A percentile compares a stretch with the other conserved stretches of the same genome.
Conservation (phyloP, 2,888 invertebrate genomes). For the Drosophila imparisetae region DNA sequence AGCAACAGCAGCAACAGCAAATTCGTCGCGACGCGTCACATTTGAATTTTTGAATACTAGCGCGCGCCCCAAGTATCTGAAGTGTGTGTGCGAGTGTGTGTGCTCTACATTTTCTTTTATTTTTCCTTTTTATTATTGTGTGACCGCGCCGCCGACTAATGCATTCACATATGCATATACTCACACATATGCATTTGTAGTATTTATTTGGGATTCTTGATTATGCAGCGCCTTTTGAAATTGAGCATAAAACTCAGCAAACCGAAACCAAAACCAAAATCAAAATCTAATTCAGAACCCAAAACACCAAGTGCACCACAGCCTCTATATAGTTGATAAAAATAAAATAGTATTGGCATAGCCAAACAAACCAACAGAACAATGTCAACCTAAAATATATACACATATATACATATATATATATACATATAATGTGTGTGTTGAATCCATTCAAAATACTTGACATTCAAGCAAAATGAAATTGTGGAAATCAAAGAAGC, state of each 20-base stretch:
- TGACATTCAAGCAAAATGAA: constrained; percentile 75
- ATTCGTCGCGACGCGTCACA: constrained; percentile 5
- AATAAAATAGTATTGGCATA: constrained; percentile 7
- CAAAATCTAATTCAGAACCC: constrained; percentile 12
- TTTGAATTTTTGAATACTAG: constrained; percentile 23
- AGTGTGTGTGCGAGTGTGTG: constrained; percentile 19
- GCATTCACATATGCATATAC: constrained; percentile 18
- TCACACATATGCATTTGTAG: neutral
- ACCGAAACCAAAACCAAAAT: constrained; percentile 10
- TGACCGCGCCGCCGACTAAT: constrained; percentile 16
- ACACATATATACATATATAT: constrained; percentile 1
- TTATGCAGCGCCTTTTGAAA: constrained; percentile 24
- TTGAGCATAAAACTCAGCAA: constrained; percentile 25
- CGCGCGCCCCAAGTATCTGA: constrained; percentile 8
- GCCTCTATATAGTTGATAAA: constrained; percentile 10
- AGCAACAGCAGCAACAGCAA: constrained; percentile 1
- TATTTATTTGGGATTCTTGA: constrained; percentile 35
- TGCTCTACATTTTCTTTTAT: constrained; percentile 62
- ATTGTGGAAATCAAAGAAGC: constrained; percentile 85
- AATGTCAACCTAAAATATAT: constrained; percentile 11
- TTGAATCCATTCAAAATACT: constrained; percentile 3
- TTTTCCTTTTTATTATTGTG: constrained; percentile 48
- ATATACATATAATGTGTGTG: constrained; percentile 2
- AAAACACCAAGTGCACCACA: constrained; percentile 10
- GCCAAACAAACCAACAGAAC: constrained; percentile 15